A percentile compares a stretch with the other conserved stretches of the same genome.
phyloP scores from a whole-genome alignment of 2,888 invertebrate genomes.

The Rambutsinella grinnellia region DNA sequence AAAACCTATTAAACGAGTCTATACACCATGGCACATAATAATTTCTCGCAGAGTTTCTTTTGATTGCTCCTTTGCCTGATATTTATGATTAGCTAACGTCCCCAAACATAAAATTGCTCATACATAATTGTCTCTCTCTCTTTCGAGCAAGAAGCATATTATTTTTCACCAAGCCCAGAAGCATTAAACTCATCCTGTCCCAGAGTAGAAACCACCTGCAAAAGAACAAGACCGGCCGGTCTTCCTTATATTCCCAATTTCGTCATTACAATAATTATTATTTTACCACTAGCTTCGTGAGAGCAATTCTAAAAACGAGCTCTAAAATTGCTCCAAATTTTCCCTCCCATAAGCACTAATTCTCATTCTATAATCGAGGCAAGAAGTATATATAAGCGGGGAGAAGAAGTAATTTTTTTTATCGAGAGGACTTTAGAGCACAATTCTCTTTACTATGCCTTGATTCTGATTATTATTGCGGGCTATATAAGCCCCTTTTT shows the following conservation, averaged over 20 bases:
- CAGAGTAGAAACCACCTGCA: too few relatives aligned
- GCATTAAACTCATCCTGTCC: too few relatives aligned
- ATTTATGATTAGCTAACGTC: background rate
- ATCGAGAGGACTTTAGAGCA: background rate
- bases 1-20: background rate
- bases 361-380: background rate
- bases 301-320: background rate
- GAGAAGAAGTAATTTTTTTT: background rate
- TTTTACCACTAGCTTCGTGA: background rate
- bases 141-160: too few relatives aligned
- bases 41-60: background rate
- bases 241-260: background rate
- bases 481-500: background rate
- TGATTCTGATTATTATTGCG: background rate
- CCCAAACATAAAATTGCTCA: too few relatives aligned
- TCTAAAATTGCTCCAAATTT: background rate
- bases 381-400: background rate
- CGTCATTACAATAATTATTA: background rate
- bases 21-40: background rate
- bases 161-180: too few relatives aligned
- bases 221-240: background rate
- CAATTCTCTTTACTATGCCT: background rate
- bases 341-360: background rate
- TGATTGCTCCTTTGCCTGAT: background rate
- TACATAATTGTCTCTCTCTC: too few relatives aligned